phyloP scores from a whole-genome alignment of 37 sponge, comb jelly and placozoan species.

The Eunapius fragilis region DNA sequence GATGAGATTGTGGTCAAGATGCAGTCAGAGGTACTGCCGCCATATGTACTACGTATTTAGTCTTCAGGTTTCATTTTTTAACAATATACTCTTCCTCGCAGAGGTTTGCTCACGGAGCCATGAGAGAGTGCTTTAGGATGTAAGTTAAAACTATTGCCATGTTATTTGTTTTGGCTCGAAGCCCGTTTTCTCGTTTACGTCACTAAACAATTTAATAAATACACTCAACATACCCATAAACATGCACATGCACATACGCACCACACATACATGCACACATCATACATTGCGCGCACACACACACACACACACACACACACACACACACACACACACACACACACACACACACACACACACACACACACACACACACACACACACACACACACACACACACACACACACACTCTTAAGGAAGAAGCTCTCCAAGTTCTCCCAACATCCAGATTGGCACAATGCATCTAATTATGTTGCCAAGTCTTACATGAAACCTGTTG shows the following conservation, averaged over 20 bases:
- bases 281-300: too few relatives aligned
- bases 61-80: background rate
- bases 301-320: too few relatives aligned
- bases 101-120: slow-evolving; percentile 91
- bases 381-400: background rate
- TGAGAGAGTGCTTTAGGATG: slow-evolving; percentile 93
- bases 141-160: slow-evolving; percentile 29
- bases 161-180: too few relatives aligned
- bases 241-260: too few relatives aligned
- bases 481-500: slow-evolving; percentile 70
- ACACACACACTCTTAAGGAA: slow-evolving; percentile 48
- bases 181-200: too few relatives aligned
- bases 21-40: slow-evolving; percentile 61
- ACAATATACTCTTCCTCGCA: slow-evolving; percentile 22
- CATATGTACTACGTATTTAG: background rate
- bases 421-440: slow-evolving; percentile 84
- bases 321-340: too few relatives aligned
- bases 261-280: too few relatives aligned
- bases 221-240: too few relatives aligned
- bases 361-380: too few relatives aligned
- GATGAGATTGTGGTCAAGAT: slow-evolving; percentile 82
- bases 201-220: too few relatives aligned
- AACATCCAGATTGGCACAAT: slow-evolving; percentile 76
- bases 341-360: too few relatives aligned
- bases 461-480: slow-evolving; percentile 92